Conservation (phyloP, 1,140 invertebrate genomes). For the Galleria mellonella region DNA sequence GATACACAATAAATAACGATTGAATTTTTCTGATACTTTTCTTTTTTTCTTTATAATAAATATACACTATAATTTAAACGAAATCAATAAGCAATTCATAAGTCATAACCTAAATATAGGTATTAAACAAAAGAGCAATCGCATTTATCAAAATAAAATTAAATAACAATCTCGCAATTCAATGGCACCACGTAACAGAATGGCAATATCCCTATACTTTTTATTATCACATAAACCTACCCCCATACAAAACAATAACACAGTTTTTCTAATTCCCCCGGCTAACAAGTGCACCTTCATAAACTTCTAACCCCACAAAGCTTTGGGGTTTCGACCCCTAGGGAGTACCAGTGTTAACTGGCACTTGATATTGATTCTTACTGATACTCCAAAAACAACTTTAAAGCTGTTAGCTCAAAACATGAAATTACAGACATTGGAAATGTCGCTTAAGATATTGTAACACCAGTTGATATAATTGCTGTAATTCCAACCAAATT, state of each 20-base stretch:
- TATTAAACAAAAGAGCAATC: slow-evolving; percentile 19
- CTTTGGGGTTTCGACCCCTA: slow-evolving; percentile 46
- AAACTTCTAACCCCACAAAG: slow-evolving; percentile 58
- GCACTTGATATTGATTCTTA: slow-evolving; percentile 35
- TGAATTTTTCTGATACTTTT: no score
- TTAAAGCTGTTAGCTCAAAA: slow-evolving; percentile 4
- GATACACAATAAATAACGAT: no score
- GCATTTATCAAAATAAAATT: slow-evolving; percentile 35
- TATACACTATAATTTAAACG: background rate
- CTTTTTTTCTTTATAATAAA: no score
- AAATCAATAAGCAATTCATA: slow-evolving; percentile 12
- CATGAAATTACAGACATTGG: slow-evolving; percentile 7
- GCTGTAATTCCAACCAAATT: slow-evolving; percentile 7
- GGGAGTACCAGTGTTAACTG: slow-evolving; percentile 52
- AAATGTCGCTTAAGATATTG: slow-evolving; percentile 16
- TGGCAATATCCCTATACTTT: slow-evolving; percentile 45
- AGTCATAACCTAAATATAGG: slow-evolving; percentile 8
- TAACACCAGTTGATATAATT: slow-evolving; percentile 16
- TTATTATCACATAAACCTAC: slow-evolving; percentile 61
- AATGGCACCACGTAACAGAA: slow-evolving; percentile 1
- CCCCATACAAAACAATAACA: slow-evolving; percentile 56
- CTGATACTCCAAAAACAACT: slow-evolving; percentile 6
- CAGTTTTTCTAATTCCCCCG: slow-evolving; percentile 56
- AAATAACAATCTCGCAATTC: slow-evolving; percentile 16
- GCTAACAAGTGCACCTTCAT: slow-evolving; percentile 59